Evolutionary conservation across 2,888 invertebrate genomes (phyloP), one percentile per base, ranked within the genome.

Genomic region (Andrena chrysosceles): DNA sequence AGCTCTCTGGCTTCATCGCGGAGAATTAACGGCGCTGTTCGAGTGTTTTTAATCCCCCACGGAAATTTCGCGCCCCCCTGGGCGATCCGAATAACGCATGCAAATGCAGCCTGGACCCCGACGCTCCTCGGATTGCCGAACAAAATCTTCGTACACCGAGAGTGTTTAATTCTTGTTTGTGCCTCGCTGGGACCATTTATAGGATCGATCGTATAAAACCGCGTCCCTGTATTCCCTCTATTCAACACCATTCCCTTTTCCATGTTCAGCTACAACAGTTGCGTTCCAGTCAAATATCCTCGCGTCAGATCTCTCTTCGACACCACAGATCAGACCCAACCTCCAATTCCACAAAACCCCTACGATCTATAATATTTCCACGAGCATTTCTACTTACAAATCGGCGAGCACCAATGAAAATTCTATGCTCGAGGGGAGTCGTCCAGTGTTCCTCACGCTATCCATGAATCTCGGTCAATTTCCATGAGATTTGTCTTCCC

Each of bases 21-120:
- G 62, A 73, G 85, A 80, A 83, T 84, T 86, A 84, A 86, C 83
- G 72, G n/a, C 31, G 13, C 75, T 59, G 67, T 71, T 67, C 49
- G 68, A 70, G 56, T 75, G 75, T 85, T 85, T 85, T 85, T 85
- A 85, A 85, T 86, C 85, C 86, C 54, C 56, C 35, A n/a, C 49
- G 75, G 67, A 80, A 70, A 63, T 74, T 80, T 74, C 66, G 31
- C 42, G 10, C 62, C 63, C 8, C 63, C 29, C 33, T 13, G 33
- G 20, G 52, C 33, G 56, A 29, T 35, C 20, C 63, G 62, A 68
- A 71, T 76, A 71, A 67, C 63, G 62, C 67, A 79, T 86, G 86
- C 76, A 86, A 86, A 85, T 69, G 76, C 68, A 52, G 20, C 33
- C 56, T 4, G 23, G 60, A 60, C 67, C 67, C 35, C 42, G 29